Base-by-base conservation (phyloP, 2,888 invertebrate genomes). In the Cataglyphis livida region DNA sequence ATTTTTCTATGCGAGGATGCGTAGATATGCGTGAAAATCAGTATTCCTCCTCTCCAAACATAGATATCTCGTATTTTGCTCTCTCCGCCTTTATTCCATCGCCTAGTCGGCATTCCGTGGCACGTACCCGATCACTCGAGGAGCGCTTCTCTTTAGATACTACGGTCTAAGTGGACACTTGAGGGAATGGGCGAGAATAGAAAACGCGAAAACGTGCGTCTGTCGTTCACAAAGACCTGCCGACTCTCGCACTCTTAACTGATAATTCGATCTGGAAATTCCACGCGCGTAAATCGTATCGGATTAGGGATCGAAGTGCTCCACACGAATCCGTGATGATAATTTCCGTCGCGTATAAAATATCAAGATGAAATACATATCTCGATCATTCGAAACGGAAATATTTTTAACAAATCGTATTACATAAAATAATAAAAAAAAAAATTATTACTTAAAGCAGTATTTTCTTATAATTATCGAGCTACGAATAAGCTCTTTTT, bases 81-180 rank as follows among this genome's bases (percentile, higher is more conserved):
- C 65, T 64, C 66, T 83, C 78, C 65, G 70, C 78, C 59, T 62
- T 74, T 62, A 44, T 64, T 59, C 59, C 79, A 28, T 54, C 59
- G 70, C 81, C 71, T 78, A 85, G 83, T 84, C 85, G 85, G 79
- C 88, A 90, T 90, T 90, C 90, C 82, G 73, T 68, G 88, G 85
- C 89, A 88, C 90, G 89, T 86, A 81, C 84, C 35, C 81, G 82
- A 84, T 88, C 82, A 73, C 44, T 88, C 84, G 65, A 81, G 82
- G 10, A 85, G 82, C n/a, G 25, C 38, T 61, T 44, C 83, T 83
- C 83, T 75, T 73, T 79, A 73, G 61, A 64, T 62, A 76, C 44
- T 79, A 65, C 57, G 41, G 65, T 79, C 71, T 44, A 65, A 82
- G 84, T 66, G 59, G 83, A 76, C 83, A 88, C 90, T 90, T 68